phyloP scores from a whole-genome alignment of 2,888 invertebrate species.

The Colletes collaris region DNA sequence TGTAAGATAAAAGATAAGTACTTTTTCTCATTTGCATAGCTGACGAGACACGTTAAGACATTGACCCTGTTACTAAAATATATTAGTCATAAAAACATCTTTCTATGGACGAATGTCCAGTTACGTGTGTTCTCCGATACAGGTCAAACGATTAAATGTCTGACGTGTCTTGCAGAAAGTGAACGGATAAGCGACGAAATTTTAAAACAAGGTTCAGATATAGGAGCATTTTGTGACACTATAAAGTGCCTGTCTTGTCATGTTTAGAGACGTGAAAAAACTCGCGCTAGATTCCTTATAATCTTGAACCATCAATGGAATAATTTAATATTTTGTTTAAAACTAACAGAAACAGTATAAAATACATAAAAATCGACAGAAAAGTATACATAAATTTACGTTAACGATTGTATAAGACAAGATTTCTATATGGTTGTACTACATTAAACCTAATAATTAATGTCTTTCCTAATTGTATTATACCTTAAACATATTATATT shows the following conservation, averaged over 20 bases:
- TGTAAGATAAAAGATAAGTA: slow-evolving; percentile 59
- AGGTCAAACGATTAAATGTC: slow-evolving; percentile 68
- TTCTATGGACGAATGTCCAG: slow-evolving; percentile 68
- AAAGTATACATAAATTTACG: slow-evolving; percentile 58
- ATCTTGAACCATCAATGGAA: slow-evolving; percentile 70
- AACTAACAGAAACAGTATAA: slow-evolving; percentile 59
- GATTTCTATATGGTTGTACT: slow-evolving; percentile 73
- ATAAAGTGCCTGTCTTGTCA: slow-evolving; percentile 82
- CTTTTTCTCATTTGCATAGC: slow-evolving; percentile 65
- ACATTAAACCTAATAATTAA: slow-evolving; percentile 70
- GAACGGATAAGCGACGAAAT: slow-evolving; percentile 77
- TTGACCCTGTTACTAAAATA: slow-evolving; percentile 60
- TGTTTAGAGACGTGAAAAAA: slow-evolving; percentile 79
- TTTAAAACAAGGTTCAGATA: slow-evolving; percentile 79
- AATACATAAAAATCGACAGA: slow-evolving; percentile 36
- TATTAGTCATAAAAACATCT: slow-evolving; percentile 70
- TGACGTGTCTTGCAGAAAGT: slow-evolving; percentile 69
- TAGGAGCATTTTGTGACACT: slow-evolving; percentile 81
- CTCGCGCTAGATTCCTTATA: slow-evolving; percentile 75
- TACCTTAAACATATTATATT: slow-evolving; percentile 70
- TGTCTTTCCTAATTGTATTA: slow-evolving; percentile 77
- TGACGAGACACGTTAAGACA: slow-evolving; percentile 68
- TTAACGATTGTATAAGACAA: slow-evolving; percentile 64
- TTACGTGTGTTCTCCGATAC: slow-evolving; percentile 71
- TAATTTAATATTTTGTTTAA: slow-evolving; percentile 69